Evolutionary conservation across 2,888 invertebrate genomes (phyloP).

Genomic region (Dicranocentrus wangi): DNA sequence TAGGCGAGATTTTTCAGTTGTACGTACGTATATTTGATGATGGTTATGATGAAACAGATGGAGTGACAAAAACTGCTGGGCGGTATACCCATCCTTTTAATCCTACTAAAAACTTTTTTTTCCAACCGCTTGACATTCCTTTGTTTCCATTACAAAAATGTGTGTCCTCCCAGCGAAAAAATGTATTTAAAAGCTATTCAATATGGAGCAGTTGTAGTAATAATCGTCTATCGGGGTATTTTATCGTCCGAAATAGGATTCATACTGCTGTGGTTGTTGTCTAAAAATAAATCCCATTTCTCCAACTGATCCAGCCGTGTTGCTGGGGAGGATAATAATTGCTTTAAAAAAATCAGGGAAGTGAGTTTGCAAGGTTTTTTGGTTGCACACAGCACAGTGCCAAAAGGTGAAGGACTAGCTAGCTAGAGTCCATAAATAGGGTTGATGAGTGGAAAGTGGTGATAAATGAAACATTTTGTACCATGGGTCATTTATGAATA

Average conservation of each 20-base stretch:
- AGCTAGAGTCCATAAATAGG: neutral
- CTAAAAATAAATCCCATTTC: constrained; percentile 26
- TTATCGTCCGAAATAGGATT: constrained; percentile 4
- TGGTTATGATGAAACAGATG: neutral
- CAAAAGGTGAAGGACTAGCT: neutral
- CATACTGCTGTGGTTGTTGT: too few species aligned
- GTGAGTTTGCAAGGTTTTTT: too few species aligned
- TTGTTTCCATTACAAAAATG: constrained; percentile 17
- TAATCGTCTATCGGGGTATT: neutral
- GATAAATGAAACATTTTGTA: neutral
- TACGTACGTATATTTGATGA: too few species aligned
- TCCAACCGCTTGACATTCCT: constrained; percentile 42
- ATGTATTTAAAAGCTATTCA: neutral
- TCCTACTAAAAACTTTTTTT: constrained; percentile 31
- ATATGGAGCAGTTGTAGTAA: too few species aligned
- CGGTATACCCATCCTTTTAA: constrained; percentile 31
- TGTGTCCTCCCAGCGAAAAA: neutral
- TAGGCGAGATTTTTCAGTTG: too few species aligned
- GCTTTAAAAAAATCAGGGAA: too few species aligned
- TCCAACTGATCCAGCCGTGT: neutral
- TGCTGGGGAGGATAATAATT: neutral
- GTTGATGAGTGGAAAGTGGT: neutral
- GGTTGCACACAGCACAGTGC: too few species aligned
- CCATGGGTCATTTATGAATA: neutral
- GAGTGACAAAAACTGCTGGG: constrained; percentile 16